phyloP scores from a whole-genome alignment of 2,888 invertebrate species.

The Nephrotoma guestfalica region DNA sequence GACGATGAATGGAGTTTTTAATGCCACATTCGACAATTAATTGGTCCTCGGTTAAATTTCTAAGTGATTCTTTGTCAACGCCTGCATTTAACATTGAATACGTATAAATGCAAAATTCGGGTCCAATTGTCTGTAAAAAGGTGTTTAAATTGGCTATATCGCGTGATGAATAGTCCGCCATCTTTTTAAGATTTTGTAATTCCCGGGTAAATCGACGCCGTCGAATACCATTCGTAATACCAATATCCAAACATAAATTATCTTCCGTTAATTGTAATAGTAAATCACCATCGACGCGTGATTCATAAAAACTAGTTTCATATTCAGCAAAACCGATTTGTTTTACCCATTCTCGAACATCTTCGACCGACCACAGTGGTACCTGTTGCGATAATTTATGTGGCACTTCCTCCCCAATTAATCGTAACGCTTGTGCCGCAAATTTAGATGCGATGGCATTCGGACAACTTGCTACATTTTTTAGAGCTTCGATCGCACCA shows the following conservation, averaged over 20 bases:
- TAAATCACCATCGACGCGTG: slow-evolving; percentile 93
- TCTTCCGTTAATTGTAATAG: slow-evolving; percentile 82
- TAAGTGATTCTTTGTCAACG: slow-evolving; percentile 78
- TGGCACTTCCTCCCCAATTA: slow-evolving; percentile 94
- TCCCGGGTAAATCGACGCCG: slow-evolving; percentile 82
- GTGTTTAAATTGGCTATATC: slow-evolving; percentile 83
- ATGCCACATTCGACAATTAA: slow-evolving; percentile 82
- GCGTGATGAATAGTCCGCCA: slow-evolving; percentile 91
- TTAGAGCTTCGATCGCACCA: slow-evolving; percentile 87
- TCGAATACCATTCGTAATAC: slow-evolving; percentile 83
- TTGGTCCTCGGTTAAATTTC: slow-evolving; percentile 81
- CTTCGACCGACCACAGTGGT: slow-evolving; percentile 92
- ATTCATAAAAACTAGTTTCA: slow-evolving; percentile 69
- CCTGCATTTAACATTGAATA: slow-evolving; percentile 94
- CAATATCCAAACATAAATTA: slow-evolving; percentile 85
- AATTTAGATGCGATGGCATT: slow-evolving; percentile 96
- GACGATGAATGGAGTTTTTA: slow-evolving; percentile 84
- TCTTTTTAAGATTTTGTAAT: slow-evolving; percentile 80
- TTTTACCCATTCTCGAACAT: slow-evolving; percentile 96
- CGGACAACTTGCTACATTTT: slow-evolving; percentile 92
- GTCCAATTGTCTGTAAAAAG: slow-evolving; percentile 68
- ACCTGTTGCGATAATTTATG: slow-evolving; percentile 97
- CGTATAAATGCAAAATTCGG: slow-evolving; percentile 90
- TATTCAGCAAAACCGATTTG: slow-evolving; percentile 90
- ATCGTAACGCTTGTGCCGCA: slow-evolving; percentile 78